phyloP scores from a whole-genome alignment of 1,140 invertebrate genomes.

The Psix sp. region DNA sequence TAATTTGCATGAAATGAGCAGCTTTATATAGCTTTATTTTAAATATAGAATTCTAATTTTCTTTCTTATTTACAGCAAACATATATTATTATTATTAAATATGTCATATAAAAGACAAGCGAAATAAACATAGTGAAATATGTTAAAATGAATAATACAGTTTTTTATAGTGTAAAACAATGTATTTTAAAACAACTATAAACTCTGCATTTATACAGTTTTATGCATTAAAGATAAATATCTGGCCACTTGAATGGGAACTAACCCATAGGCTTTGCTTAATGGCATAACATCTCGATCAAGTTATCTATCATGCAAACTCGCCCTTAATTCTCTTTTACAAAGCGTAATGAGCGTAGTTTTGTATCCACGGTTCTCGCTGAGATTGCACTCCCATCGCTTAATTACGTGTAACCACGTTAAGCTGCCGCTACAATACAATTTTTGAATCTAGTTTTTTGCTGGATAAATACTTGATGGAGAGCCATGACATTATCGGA shows the following conservation, averaged over 20 bases:
- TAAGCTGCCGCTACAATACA: conserved; percentile 28
- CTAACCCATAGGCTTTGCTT: conserved; percentile 26
- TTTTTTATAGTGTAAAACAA: conserved; percentile 26
- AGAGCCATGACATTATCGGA: too few relatives aligned
- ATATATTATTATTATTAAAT: too few relatives aligned
- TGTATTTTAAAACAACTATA: conserved; percentile 34
- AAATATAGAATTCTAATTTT: too few relatives aligned
- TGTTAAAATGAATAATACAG: conserved; percentile 41
- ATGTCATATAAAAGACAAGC: conserved; percentile 1
- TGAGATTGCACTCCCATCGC: conserved; percentile 36
- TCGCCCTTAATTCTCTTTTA: conserved; percentile 54
- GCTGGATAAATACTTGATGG: conserved; percentile 22
- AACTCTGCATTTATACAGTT: conserved; percentile 38
- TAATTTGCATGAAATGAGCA: too few relatives aligned
- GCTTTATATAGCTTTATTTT: too few relatives aligned
- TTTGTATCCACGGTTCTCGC: conserved; percentile 41
- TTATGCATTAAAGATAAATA: conserved; percentile 51
- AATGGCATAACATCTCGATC: conserved; percentile 57
- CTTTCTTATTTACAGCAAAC: too few relatives aligned
- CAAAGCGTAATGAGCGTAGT: conserved; percentile 53
- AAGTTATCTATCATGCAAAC: conserved; percentile 56
- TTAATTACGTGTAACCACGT: conserved; percentile 49
- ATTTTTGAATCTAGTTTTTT: conserved; percentile 35
- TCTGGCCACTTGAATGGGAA: conserved; percentile 54
- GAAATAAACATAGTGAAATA: conserved; percentile 33